Percentiles rank a stretch among this genome's conserved stretches.
Conservation (phyloP, 1,140 invertebrate genomes). For the Bradysia coprophila region DNA sequence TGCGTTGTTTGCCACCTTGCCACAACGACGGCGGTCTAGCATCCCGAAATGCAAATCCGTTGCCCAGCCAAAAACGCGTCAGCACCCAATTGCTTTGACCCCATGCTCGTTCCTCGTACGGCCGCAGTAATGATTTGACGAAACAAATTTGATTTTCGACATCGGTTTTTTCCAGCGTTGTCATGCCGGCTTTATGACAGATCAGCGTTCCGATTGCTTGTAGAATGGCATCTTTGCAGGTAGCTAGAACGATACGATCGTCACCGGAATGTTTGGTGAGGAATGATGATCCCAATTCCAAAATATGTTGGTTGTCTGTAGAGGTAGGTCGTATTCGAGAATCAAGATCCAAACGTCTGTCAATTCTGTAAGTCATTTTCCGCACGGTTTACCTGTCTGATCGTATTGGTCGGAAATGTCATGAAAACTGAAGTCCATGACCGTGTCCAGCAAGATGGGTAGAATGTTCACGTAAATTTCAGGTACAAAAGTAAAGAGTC, state of each 20-base stretch:
- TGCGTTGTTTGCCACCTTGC: slow-evolving; percentile 16
- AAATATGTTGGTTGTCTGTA: slow-evolving; percentile 11
- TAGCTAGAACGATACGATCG: slow-evolving; percentile 50
- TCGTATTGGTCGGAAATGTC: slow-evolving; percentile 18
- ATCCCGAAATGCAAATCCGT: slow-evolving; percentile 66
- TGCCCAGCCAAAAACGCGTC: slow-evolving; percentile 67
- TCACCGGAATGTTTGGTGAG: slow-evolving; percentile 58
- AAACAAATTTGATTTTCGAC: slow-evolving; percentile 33
- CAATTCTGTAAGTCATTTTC: neutral
- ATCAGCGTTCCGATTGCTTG: slow-evolving; percentile 54
- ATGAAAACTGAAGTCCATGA: slow-evolving; percentile 37
- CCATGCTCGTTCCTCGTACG: slow-evolving; percentile 70
- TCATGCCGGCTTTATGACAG: slow-evolving; percentile 27
- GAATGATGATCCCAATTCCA: slow-evolving; percentile 49
- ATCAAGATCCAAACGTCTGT: too few species aligned
- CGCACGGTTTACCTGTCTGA: slow-evolving; percentile 19
- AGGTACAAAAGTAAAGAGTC: slow-evolving; percentile 60
- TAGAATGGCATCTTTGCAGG: slow-evolving; percentile 55
- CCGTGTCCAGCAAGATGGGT: slow-evolving; percentile 30
- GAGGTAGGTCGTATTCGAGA: neutral
- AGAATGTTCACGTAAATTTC: slow-evolving; percentile 49
- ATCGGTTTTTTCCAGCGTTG: slow-evolving; percentile 41
- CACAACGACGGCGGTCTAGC: slow-evolving; percentile 17
- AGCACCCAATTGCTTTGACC: slow-evolving; percentile 75
- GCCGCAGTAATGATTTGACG: slow-evolving; percentile 45